Evolutionary conservation across 2,888 invertebrate species (phyloP).

Genomic region (Blera fallax): DNA sequence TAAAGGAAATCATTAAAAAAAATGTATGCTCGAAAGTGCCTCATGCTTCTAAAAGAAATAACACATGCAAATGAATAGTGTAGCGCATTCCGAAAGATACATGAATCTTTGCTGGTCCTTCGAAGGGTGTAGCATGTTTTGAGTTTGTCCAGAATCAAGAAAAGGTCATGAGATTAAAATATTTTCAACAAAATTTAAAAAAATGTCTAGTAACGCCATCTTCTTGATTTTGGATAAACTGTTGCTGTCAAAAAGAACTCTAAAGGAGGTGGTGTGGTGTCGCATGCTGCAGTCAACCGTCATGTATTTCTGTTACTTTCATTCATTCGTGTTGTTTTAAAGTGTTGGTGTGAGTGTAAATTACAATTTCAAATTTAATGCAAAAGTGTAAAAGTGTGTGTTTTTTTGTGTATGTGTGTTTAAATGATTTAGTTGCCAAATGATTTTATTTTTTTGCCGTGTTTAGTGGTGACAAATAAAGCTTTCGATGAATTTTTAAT

Average conservation of each 20-base stretch:
- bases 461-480: slow-evolving; percentile 59
- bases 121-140: background rate
- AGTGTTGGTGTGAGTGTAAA: background rate
- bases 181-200: background rate
- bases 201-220: background rate
- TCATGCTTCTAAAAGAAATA: slow-evolving; percentile 26
- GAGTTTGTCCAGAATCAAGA: background rate
- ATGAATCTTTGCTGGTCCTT: background rate
- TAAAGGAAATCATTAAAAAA: slow-evolving; percentile 8
- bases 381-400: background rate
- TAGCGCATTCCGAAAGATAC: slow-evolving; percentile 14
- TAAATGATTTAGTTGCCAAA: slow-evolving; percentile 45
- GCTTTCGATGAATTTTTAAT: slow-evolving; percentile 54
- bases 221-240: background rate
- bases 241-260: background rate
- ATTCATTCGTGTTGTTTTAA: background rate
- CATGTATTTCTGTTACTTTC: background rate
- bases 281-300: background rate
- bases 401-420: slow-evolving; percentile 22
- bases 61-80: slow-evolving; percentile 49
- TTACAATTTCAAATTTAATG: background rate
- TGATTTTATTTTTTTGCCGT: slow-evolving; percentile 2
- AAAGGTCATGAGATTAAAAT: background rate
- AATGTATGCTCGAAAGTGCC: slow-evolving; percentile 10
- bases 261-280: background rate